Evolutionary conservation across 2,888 invertebrate species (phyloP).

Genomic region (Erebia ligea): DNA sequence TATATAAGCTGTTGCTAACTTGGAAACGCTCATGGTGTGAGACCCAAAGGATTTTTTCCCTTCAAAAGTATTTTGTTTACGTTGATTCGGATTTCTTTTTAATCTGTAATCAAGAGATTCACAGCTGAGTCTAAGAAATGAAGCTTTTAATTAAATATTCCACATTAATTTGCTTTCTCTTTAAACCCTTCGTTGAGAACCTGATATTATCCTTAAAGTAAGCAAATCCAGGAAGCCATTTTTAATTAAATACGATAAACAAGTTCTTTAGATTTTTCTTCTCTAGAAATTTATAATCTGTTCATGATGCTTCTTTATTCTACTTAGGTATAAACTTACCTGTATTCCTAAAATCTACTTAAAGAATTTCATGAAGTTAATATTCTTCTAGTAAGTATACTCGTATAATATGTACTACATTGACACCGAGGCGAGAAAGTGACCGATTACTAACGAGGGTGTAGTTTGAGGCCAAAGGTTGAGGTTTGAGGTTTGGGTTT

Average conservation of each 20-base stretch:
- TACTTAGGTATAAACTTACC: neutral
- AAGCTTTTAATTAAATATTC: conserved; percentile 30
- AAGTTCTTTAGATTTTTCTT: conserved; percentile 19
- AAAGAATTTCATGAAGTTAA: too few species aligned
- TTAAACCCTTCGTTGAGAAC: conserved; percentile 20
- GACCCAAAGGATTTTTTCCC: conserved; percentile 8
- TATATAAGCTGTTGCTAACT: too few species aligned
- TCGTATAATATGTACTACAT: too few species aligned
- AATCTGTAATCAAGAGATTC: conserved; percentile 28
- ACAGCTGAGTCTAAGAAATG: conserved; percentile 26
- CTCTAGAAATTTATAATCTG: conserved; percentile 6
- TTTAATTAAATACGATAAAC: conserved; percentile 26
- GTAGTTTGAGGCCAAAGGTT: too few species aligned
- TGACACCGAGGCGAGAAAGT: too few species aligned
- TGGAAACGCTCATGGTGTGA: too few species aligned
- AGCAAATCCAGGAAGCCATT: conserved; percentile 16
- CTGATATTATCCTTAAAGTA: conserved; percentile 27
- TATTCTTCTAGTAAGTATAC: too few species aligned
- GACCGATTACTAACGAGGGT: too few species aligned
- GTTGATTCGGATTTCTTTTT: conserved; percentile 28
- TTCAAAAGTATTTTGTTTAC: conserved; percentile 24
- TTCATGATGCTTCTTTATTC: neutral
- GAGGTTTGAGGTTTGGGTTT: too few species aligned
- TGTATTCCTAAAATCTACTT: too few species aligned
- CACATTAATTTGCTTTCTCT: conserved; percentile 26